These are phyloP conservation scores for Aurelia aurita DNA, from an alignment of 30 jellyfish, hydroid and myxozoan genomes.

Conservation along the genomic window DNA sequence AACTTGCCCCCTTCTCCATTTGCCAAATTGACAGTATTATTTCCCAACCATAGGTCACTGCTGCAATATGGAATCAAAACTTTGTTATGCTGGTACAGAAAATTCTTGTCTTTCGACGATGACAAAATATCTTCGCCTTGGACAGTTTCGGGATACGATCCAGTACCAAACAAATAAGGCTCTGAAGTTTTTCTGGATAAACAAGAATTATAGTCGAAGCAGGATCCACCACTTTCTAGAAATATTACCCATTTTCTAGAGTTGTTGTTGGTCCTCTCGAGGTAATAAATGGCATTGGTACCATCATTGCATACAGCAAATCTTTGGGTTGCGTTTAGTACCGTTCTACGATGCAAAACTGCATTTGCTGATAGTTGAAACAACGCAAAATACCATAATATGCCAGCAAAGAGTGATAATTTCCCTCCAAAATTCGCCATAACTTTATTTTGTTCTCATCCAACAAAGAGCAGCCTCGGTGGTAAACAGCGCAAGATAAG, in stretches of 20 bases:
- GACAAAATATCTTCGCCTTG: slow-evolving; percentile 68
- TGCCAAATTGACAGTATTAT: slow-evolving; percentile 8
- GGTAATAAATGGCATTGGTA: slow-evolving; percentile 67
- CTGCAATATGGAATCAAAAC: slow-evolving; percentile 88
- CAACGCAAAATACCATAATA: not conserved
- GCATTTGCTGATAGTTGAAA: not conserved
- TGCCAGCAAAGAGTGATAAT: too few relatives aligned
- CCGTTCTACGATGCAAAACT: slow-evolving; percentile 18
- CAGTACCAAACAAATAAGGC: slow-evolving; percentile 73
- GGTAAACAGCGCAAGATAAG: too few relatives aligned
- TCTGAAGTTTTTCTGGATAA: slow-evolving; percentile 23
- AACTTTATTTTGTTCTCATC: too few relatives aligned
- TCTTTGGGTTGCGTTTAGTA: slow-evolving; percentile 34
- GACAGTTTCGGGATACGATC: slow-evolving; percentile 52
- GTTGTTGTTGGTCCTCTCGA: slow-evolving; percentile 40
- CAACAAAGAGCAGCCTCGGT: too few relatives aligned
- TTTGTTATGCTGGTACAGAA: slow-evolving; percentile 57
- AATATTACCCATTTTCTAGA: slow-evolving; percentile 82
- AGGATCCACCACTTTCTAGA: slow-evolving; percentile 95
- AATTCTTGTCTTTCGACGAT: slow-evolving; percentile 14
- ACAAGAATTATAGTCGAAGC: slow-evolving; percentile 70
- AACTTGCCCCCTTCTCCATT: not conserved
- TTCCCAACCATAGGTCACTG: slow-evolving; percentile 96
- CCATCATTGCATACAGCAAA: slow-evolving; percentile 86
- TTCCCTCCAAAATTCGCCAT: too few relatives aligned